Evolutionary conservation across 2,888 invertebrate species (phyloP).

Genomic region (Neocrepidodera transversa): DNA sequence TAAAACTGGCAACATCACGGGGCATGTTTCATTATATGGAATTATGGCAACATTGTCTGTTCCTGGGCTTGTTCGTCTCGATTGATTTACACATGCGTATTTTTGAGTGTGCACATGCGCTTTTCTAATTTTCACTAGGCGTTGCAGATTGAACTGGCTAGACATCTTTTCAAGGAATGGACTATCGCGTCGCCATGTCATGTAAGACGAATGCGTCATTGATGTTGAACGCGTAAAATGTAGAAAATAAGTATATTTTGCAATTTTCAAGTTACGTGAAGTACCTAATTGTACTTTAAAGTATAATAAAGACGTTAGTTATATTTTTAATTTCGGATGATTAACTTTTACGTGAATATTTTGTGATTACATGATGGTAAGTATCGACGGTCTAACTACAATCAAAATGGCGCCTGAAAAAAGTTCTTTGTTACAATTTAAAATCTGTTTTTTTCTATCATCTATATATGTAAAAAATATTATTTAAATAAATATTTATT

Average conservation of each 20-base stretch:
- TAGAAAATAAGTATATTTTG: conserved; percentile 62
- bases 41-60: conserved; percentile 6
- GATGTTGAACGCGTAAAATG: conserved; percentile 60
- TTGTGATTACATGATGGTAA: conserved; percentile 74
- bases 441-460: neutral
- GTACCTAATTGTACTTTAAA: conserved; percentile 63
- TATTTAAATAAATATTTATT: neutral
- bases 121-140: conserved; percentile 17
- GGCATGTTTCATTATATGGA: too few species aligned
- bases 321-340: conserved; percentile 65
- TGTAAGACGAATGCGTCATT: conserved; percentile 61
- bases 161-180: conserved; percentile 33
- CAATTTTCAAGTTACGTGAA: conserved; percentile 64
- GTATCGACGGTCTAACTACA: conserved; percentile 58
- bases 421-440: conserved; percentile 39
- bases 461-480: neutral
- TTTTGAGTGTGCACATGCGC: conserved; percentile 20
- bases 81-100: conserved; percentile 24
- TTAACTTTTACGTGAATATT: conserved; percentile 65
- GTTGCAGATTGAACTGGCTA: conserved; percentile 26
- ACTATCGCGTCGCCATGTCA: conserved; percentile 62
- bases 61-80: conserved; percentile 17
- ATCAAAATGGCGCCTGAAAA: conserved; percentile 61
- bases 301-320: conserved; percentile 59
- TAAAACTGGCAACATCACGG: too few species aligned